Percentiles rank a stretch among this genome's conserved stretches.
Conservation (phyloP, 2,113 vertebrate genomes). For the Anas platyrhynchos region DNA sequence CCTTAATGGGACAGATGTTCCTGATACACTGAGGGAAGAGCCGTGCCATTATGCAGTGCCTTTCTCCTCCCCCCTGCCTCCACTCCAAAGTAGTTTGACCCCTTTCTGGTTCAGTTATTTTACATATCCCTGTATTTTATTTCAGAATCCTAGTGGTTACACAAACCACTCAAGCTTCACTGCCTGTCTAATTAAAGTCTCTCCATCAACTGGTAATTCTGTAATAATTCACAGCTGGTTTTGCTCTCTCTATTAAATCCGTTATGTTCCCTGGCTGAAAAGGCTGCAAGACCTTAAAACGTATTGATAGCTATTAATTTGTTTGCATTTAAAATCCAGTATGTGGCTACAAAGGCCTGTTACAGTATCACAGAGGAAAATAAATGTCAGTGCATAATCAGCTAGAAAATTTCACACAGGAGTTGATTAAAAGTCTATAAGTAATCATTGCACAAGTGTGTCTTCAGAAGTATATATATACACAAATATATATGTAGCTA, state of each 20-base stretch:
- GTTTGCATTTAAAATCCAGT: slow-evolving; percentile 71
- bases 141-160: neutral
- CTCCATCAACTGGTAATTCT: slow-evolving; percentile 35
- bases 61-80: neutral
- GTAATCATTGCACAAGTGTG: slow-evolving; percentile 63
- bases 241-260: slow-evolving; percentile 10
- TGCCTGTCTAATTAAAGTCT: slow-evolving; percentile 17
- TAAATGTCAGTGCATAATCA: slow-evolving; percentile 71
- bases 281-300: slow-evolving; percentile 56
- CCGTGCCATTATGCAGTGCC: slow-evolving; percentile 3
- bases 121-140: slow-evolving; percentile 7
- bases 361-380: slow-evolving; percentile 57
- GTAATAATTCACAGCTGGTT: slow-evolving; percentile 49
- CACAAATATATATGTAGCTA: slow-evolving; percentile 54
- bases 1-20: slow-evolving; percentile 29
- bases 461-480: slow-evolving; percentile 35
- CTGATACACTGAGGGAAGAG: neutral
- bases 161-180: slow-evolving; percentile 4
- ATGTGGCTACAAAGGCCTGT: slow-evolving; percentile 59
- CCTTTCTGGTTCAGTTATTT: slow-evolving; percentile 33
- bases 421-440: slow-evolving; percentile 63
- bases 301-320: slow-evolving; percentile 47
- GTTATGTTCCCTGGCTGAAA: slow-evolving; percentile 45
- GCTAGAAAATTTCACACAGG: slow-evolving; percentile 51
- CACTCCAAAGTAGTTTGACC: neutral